These are phyloP conservation scores for Phania funesta DNA, from an alignment of 2,888 invertebrate species.

Conservation along the genomic window DNA sequence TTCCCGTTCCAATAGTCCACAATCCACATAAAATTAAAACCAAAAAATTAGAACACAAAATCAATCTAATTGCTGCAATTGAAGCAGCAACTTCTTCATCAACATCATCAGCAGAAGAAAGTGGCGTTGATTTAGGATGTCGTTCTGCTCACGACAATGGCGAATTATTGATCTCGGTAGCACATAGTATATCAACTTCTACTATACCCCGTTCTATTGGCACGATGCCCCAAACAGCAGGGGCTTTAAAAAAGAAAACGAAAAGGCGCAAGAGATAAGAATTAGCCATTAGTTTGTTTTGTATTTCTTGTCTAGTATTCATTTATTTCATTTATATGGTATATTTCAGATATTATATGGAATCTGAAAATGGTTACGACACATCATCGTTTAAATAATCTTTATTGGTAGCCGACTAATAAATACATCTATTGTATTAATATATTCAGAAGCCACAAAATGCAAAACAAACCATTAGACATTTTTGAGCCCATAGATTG, in stretches of 20 bases:
- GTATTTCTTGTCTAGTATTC: conserved; percentile 78
- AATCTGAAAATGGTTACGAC: conserved; percentile 29
- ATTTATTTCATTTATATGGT: conserved; percentile 78
- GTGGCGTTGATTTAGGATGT: conserved; percentile 72
- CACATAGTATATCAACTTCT: conserved; percentile 35
- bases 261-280: conserved; percentile 81
- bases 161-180: conserved; percentile 45
- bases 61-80: conserved; percentile 77
- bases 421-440: not conserved
- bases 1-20: conserved; percentile 56
- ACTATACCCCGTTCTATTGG: conserved; percentile 49
- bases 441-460: too few species aligned
- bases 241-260: conserved; percentile 79
- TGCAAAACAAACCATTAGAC: too few species aligned
- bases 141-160: conserved; percentile 47
- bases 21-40: conserved; percentile 74
- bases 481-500: too few species aligned
- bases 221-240: conserved; percentile 64
- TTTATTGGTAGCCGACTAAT: conserved; percentile 5
- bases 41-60: conserved; percentile 77
- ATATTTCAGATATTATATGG: conserved; percentile 63
- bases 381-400: conserved; percentile 14
- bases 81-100: conserved; percentile 78
- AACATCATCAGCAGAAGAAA: conserved; percentile 78
- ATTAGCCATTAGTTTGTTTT: conserved; percentile 81